Percentiles rank a stretch among this genome's conserved stretches.
phyloP scores from a whole-genome alignment of 2,888 invertebrate genomes.

The Rhamphomyia laevipes region DNA sequence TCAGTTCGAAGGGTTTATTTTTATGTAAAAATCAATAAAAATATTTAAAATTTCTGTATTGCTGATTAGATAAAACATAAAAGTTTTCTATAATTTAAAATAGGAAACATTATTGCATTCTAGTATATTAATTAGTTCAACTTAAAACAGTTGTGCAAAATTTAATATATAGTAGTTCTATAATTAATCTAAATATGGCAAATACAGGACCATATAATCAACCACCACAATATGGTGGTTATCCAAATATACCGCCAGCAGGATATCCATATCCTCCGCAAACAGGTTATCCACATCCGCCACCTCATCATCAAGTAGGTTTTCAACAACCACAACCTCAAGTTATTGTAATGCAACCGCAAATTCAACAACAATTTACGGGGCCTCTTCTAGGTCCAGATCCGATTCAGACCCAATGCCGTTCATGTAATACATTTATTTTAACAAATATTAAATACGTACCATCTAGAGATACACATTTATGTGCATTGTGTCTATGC shows the following conservation, averaged over 20 bases:
- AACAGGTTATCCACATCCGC: slow-evolving; percentile 6
- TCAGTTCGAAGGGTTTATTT: no score
- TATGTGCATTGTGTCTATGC: slow-evolving; percentile 15
- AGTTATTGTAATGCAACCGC: neutral
- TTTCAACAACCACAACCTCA: neutral
- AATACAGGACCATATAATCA: no score
- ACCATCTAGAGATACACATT: slow-evolving; percentile 15
- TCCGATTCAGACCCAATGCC: slow-evolving; percentile 31
- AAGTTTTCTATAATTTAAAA: no score
- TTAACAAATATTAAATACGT: slow-evolving; percentile 29
- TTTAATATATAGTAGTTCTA: no score
- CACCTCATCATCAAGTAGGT: slow-evolving; percentile 2
- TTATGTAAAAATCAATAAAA: no score
- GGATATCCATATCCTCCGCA: neutral
- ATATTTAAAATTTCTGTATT: no score
- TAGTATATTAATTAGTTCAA: no score
- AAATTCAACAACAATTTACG: neutral
- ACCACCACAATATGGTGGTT: neutral
- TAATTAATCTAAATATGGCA: no score
- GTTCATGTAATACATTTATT: slow-evolving; percentile 34
- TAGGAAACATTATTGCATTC: no score
- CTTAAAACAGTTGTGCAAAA: no score
- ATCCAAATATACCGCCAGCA: neutral
- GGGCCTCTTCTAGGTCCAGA: slow-evolving; percentile 23
- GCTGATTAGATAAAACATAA: no score